phyloP scores from a whole-genome alignment of 2,797 vertebrate genomes.

The Myripristis jacobus region DNA sequence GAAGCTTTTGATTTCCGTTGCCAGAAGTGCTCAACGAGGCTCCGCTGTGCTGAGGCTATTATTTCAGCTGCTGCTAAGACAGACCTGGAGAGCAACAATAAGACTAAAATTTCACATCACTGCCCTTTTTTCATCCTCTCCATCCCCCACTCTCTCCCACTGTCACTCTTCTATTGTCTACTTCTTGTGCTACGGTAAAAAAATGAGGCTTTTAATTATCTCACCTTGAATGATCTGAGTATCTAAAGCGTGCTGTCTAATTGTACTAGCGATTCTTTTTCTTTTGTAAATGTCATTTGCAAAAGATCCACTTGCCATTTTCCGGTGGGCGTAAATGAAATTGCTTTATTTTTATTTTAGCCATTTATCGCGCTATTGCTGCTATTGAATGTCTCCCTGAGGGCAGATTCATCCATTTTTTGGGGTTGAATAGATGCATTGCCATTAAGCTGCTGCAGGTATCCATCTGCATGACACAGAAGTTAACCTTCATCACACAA shows the following conservation, averaged over 20 bases:
- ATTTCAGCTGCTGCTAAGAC: slow-evolving; percentile 42
- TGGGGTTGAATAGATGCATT: slow-evolving; percentile 65
- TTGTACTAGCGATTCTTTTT: slow-evolving; percentile 56
- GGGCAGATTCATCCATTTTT: slow-evolving; percentile 51
- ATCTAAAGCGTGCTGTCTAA: slow-evolving; percentile 68
- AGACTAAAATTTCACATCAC: slow-evolving; percentile 46
- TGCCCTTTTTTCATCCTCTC: slow-evolving; percentile 22
- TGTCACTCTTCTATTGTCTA: slow-evolving; percentile 68
- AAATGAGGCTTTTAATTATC: slow-evolving; percentile 74
- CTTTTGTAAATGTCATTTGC: slow-evolving; percentile 61
- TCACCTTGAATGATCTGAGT: slow-evolving; percentile 66
- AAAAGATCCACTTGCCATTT: slow-evolving; percentile 68
- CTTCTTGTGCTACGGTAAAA: slow-evolving; percentile 43
- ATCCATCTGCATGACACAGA: slow-evolving; percentile 64
- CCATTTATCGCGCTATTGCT: slow-evolving; percentile 61
- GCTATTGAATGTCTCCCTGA: slow-evolving; percentile 64
- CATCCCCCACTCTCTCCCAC: slow-evolving; percentile 14
- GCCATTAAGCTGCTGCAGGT: slow-evolving; percentile 55
- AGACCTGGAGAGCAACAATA: slow-evolving; percentile 62
- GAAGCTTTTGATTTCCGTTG: slow-evolving; percentile 38
- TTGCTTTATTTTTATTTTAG: slow-evolving; percentile 72
- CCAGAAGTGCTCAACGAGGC: slow-evolving; percentile 40
- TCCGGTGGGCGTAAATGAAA: slow-evolving; percentile 66
- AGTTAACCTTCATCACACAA: slow-evolving; percentile 59
- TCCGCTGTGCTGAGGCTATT: slow-evolving; percentile 39